Evolutionary conservation across 1,140 invertebrate species (phyloP), one percentile per base, ranked within the genome.

Genomic region (Octopus sinensis): DNA sequence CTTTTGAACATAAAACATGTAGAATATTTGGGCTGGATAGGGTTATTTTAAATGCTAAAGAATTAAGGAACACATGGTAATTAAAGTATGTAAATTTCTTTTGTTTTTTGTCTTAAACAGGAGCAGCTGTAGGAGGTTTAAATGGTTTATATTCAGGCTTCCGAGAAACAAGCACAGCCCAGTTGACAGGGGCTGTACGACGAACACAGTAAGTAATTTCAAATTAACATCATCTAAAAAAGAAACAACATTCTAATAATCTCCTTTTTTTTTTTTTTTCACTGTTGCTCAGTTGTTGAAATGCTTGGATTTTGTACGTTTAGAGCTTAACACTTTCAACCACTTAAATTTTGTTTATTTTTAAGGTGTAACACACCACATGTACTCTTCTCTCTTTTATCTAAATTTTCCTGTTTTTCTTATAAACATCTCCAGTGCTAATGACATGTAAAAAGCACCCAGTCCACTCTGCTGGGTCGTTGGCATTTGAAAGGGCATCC

Each of bases 131-230:
- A 81, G 96, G 96, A n/a, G 96, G 96, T 30, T 91, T 94, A 68
- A 93, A 93, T 84, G 96, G 96, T 68, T 92, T 97, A 62, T 97
- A 96, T 87, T 95, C 94, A 91, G 96, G 96, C 77, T 89, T 97
- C 2, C 94, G 94, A 92, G 95, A 95, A 76, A 97, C 96, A 9
- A 94, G 94, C 78, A 91, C 95, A 71, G 94, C 95, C 79, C 95
- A 96, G 86, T 94, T 97, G 91, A 94, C 93, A 71, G 96, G 96
- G 84, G 96, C 96, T 92, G 92, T 98, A 73, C 93, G 95, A 88
- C 92, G 96, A 91, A 97, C 96, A 90, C 96, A 98, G 95, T 96
- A 92, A 91, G 94, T 91, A 71, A 52, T n/a, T 10, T 68, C 5
- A 23, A 23, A 23, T 23, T 23, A 23, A 23, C 23, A 23, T 23